phyloP scores from a whole-genome alignment of 35 echinoderm and acorn worm genomes.

The Amphiura filiformis region DNA sequence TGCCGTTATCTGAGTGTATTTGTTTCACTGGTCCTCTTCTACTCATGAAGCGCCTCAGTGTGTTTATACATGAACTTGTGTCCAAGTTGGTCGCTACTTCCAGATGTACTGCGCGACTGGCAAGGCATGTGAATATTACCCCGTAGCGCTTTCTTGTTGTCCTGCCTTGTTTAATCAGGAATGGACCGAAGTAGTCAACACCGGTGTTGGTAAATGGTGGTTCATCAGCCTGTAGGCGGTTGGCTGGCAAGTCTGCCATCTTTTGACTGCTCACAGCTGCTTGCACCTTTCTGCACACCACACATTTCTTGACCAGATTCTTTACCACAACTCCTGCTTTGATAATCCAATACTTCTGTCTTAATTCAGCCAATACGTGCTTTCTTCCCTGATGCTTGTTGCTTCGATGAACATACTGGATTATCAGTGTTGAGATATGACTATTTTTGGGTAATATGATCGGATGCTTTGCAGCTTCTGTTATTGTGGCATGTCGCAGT shows the following conservation, averaged over 20 bases:
- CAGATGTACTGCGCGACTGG: conserved; percentile 65
- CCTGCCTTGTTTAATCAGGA: conserved; percentile 36
- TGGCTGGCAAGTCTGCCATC: conserved; percentile 46
- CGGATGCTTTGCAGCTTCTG: neutral
- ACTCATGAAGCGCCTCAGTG: conserved; percentile 45
- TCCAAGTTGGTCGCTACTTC: conserved; percentile 61
- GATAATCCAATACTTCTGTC: conserved; percentile 23
- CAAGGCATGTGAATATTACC: conserved; percentile 54
- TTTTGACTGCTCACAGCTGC: neutral
- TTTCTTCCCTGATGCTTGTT: neutral
- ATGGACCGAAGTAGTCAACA: conserved; percentile 59
- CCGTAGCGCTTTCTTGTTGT: conserved; percentile 29
- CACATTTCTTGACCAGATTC: conserved; percentile 1
- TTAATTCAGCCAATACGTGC: neutral
- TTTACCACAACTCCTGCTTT: neutral
- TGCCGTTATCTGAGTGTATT: conserved; percentile 62
- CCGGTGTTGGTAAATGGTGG: conserved; percentile 40
- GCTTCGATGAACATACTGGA: too few species aligned
- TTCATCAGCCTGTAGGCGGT: conserved; percentile 29
- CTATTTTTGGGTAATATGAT: neutral
- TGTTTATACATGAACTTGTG: conserved; percentile 60
- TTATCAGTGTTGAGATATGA: neutral
- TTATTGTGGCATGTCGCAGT: neutral
- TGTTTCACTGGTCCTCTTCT: conserved; percentile 40
- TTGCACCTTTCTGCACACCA: conserved; percentile 10